Base-by-base conservation (phyloP, 2,888 invertebrate genomes). In the Apocheima hispidaria region DNA sequence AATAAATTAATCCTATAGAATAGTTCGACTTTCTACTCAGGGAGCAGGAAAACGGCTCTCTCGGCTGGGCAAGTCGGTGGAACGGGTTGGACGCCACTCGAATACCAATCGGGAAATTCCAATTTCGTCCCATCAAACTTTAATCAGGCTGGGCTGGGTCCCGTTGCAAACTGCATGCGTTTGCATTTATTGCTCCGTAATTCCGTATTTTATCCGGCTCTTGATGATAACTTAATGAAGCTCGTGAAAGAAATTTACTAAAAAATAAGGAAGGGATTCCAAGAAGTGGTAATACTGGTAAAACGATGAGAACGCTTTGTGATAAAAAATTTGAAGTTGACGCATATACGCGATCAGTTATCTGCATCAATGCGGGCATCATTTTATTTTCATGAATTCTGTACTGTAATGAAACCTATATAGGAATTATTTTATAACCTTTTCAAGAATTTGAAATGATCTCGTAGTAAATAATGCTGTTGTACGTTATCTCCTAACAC, bases 1-100 rank as follows among this genome's bases (percentile, higher is more conserved):
- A 40, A 49, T 55, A 52, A 61, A 56, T 61, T 41, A 57, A 57
- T 62, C 56, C 36, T 36, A 48, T 40, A 52, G 48, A 62, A 46
- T 51, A 60, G 60, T 46, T 50, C 44, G 30, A 81, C 86, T 82
- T 77, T 74, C 66, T 75, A 76, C 78, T 79, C 74, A 69, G 74
- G 79, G 77, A 79, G 83, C 81, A 85, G 88, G 86, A 87, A 89
- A 89, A 86, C 78, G 75, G 74, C 86, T 87, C 89, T 87, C 89
- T 85, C 72, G 54, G n/a, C 30, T 35, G 36, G 35, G 14, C 23
- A 40, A 51, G 18, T 40, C 16, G 50, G 77, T 79, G 49, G 56
- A 50, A 67, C 71, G 64, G 66, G 64, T 49, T 55, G 51, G 57
- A 79, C 82, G 78, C 72, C 56, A 57, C 59, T 63, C 74, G 88